Base-by-base conservation (phyloP, 2,113 vertebrate genomes). In the Cheirogaleus medius region DNA sequence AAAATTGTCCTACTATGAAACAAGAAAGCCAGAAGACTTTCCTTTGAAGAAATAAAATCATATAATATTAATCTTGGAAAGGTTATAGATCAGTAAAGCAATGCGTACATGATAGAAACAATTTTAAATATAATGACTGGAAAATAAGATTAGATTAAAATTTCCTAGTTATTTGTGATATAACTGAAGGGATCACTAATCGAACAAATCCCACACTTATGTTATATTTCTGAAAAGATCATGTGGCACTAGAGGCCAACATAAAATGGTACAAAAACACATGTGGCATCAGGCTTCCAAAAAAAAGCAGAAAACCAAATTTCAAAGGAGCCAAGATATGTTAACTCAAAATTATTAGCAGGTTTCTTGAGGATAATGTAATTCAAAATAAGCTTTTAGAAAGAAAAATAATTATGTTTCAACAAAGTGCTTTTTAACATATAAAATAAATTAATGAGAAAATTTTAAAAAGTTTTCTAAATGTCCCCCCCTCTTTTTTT, bases 31-130 rank as follows among this genome's bases (percentile, higher is more conserved):
- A 64, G 3, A 63, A 12, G 2, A 44, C 63, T 89, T 58, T 91
- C 3, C 80, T 15, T 63, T 84, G 39, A 92, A 69, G 32, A 94
- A 95, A 95, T 87, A 84, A 92, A 93, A 69, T 81, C 14, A 87
- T 60, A 21, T 56, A 56, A 21, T 56, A 42, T 58, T 49, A 83
- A 78, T 44, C 39, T 76, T 86, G 13, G 25, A 12, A 78, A 87
- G 3, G 1, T 63, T 54, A 80, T 73, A 76, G 44, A 54, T 60
- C 27, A 92, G 14, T 42, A 23, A 87, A 87, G 42, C 12, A 68
- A 87, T 49, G n/a, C 8, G 23, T 76, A 52, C 68, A 23, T 64
- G 12, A 87, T 69, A 29, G 20, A 27, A 86, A 87, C 83, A 58
- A 39, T 25, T 71, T 78, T 11, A 4, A 52, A 94, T 93, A 76